Base-by-base conservation (phyloP, 2,888 invertebrate genomes). In the Dione juno region DNA sequence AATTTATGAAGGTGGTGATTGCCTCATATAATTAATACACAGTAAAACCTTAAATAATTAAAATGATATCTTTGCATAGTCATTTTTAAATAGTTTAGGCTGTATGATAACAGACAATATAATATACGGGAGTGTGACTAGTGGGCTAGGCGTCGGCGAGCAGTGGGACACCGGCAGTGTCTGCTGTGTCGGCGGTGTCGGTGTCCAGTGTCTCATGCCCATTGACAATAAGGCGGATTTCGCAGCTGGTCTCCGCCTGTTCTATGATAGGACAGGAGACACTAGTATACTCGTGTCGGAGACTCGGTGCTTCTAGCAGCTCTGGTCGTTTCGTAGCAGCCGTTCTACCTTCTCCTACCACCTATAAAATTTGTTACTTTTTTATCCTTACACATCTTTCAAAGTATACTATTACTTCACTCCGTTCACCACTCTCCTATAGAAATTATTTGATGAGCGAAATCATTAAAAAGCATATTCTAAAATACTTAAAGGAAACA, bases 181-280 rank as follows among this genome's bases (percentile, higher is more conserved):
- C 90, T 59, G 86, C 87, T 50, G 79, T 78, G 73, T 86, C 84
- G 50, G 92, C 88, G 66, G 58, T 3, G 41, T 58, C 59, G 43
- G 19, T 0, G 41, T 59, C 48, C 3, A 16, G 63, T 1, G 63
- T 9, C 48, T 50, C 91, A 61, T 87, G 87, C 48, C 80, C 79
- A 73, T 86, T 84, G 53, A 93, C 88, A 67, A 90, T 86, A 14
- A 92, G 84, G 54, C 89, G 89, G 72, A 91, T 86, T 76, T 90
- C 90, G 77, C 89, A 89, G 21, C 79, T 77, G 75, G 65, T 68
- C 65, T 61, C 77, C 68, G 58, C 67, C 58, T 74, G 90, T 81
- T 96, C 96, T 68, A 96, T 96, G 82, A 96, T 96, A 0, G 96
- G 96, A 79, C 96, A 96, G 7, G 96, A 96, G 28, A 95, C 95